Base-by-base conservation (phyloP, 2,888 invertebrate genomes). In the Lymantria dispar region DNA sequence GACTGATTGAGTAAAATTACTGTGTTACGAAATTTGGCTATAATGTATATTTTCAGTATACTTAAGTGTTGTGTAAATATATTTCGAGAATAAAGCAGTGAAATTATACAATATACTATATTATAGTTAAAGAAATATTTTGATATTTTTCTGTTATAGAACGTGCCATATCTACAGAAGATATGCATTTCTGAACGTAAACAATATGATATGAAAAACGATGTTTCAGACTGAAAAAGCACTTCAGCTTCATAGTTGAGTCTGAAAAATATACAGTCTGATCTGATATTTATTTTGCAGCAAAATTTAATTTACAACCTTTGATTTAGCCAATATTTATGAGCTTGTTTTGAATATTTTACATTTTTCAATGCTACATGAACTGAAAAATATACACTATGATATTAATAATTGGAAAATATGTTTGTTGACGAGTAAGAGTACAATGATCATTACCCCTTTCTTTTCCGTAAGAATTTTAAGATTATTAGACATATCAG, bases 201-300 rank as follows among this genome's bases (percentile, higher is more conserved):
- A 9, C 40, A 40, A 52, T 56, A 61, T 54, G 53, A 55, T 55
- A 61, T 72, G 64, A 74, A 61, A 64, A 64, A 70, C 57, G 60
- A 50, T 52, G 49, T 56, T 74, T 67, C 68, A 60, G 56, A 60
- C 15, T 56, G 50, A 55, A 65, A 67, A 60, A 68, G 56, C 58
- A 57, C 52, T 56, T 62, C 52, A 58, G 64, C 70, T 64, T 58
- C 63, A 54, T 54, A 63, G 64, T 59, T 58, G 65, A 58, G 64
- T 59, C 60, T 60, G 64, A 60, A 61, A 71, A 64, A 67, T 66
- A 52, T 56, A 54, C 48, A 14, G 49, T 54, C 37, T 49, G 52
- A 54, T 68, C 56, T 53, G 56, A 42, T 59, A 50, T 60, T 74
- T 61, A 54, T 61, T 62, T 33, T 48, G 29, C 54, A 45, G 46